Percentiles rank a stretch among this genome's conserved stretches.
These are phyloP conservation scores for Carterocephalus palaemon DNA, from an alignment of 2,888 invertebrate species.

Conservation along the genomic window DNA sequence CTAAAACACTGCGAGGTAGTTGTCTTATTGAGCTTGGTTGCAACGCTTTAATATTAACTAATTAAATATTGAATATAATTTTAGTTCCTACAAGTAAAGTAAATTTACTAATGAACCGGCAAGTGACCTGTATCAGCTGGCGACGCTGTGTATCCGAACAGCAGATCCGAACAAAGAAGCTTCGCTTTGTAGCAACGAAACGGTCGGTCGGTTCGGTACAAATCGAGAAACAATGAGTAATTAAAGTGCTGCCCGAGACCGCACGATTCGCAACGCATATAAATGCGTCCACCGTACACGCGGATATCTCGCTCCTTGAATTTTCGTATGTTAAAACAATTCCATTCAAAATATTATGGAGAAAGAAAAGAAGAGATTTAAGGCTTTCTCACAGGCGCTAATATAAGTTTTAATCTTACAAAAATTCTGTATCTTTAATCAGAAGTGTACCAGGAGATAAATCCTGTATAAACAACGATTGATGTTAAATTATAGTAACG, in stretches of 20 bases:
- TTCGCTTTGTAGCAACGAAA: conserved; percentile 17
- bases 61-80: too few species aligned
- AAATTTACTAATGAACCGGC: too few species aligned
- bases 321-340: not conserved
- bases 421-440: too few species aligned
- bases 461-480: too few species aligned
- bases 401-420: too few species aligned
- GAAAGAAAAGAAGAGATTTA: not conserved
- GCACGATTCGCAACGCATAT: conserved; percentile 12
- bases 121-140: conserved; percentile 3
- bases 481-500: too few species aligned
- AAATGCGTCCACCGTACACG: conserved; percentile 4
- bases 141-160: not conserved
- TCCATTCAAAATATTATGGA: not conserved
- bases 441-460: too few species aligned
- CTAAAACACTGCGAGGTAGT: conserved; percentile 26
- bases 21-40: not conserved
- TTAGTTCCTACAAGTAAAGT: too few species aligned
- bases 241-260: conserved; percentile 15
- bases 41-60: not conserved
- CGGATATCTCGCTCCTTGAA: conserved; percentile 3
- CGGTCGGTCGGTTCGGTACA: conserved; percentile 12
- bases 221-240: conserved; percentile 20
- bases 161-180: conserved; percentile 13
- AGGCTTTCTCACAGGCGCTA: too few species aligned